Evolutionary conservation across 2,888 invertebrate species (phyloP), one percentile per base, ranked within the genome.

Genomic region (Amiota minor): DNA sequence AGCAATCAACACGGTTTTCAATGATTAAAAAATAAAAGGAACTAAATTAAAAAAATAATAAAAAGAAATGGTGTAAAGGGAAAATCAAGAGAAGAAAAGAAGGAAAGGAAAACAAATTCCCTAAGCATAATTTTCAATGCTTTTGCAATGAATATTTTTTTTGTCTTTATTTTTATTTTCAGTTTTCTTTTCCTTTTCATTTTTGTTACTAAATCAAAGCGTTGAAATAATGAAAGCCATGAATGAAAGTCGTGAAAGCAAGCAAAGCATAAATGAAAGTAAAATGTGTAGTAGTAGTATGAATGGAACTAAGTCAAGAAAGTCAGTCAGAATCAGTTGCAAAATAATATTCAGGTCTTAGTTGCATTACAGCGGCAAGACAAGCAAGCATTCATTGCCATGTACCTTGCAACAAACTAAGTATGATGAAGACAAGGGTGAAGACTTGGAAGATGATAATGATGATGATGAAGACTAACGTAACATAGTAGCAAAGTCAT

Each of bases 261-360:
- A 14, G 14, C n/a, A 53, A 68, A 20, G 50, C n/a, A 49, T 50
- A n/a, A 50, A 49, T 23, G 67, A 68, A 68, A 53, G 50, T 35
- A 35, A 8, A 35, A 35, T 35, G 6, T 35, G 35, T 35, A 35
- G 23, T 23, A 3, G 3, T 3, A 23, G 35, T 9, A 35, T 68
- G 35, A 68, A 68, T 53, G 23, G 53, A 68, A 68, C 50, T 49
- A 68, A 68, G 67, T 68, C 50, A 68, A 50, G 67, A 68, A 68
- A 68, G 67, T 53, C 50, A 50, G 62, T 23, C 45, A 14, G n/a
- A 62, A n/a, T 62, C 45, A 45, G 14, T 62, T 23, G 62, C 35
- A 62, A 62, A 23, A 35, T 35, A n/a, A 53, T 53, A n/a, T 6
- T n/a, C 8, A 0, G 3, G n/a, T n/a, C 53, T 53, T 12, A 53